Conservation (phyloP, 2,797 vertebrate species). For the Poliocrania exsul region DNA sequence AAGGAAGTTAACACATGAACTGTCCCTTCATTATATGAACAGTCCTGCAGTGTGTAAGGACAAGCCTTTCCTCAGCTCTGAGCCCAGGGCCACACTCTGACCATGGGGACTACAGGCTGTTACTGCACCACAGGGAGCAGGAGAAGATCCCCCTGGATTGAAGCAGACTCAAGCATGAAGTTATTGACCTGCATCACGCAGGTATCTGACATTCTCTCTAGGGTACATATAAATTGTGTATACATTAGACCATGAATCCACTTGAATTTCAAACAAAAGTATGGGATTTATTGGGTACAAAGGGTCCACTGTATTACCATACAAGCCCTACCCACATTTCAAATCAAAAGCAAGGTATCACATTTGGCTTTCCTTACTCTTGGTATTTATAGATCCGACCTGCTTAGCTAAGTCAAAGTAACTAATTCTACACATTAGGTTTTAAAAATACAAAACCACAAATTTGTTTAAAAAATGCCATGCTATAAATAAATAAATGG, state of each 20-base stretch:
- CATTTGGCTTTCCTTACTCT: background rate
- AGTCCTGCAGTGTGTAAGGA: background rate
- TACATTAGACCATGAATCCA: constrained; percentile 29
- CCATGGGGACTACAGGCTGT: background rate
- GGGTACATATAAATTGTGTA: background rate
- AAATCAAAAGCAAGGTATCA: background rate
- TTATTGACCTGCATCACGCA: background rate
- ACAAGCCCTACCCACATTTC: background rate
- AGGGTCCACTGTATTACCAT: background rate
- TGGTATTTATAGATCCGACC: background rate
- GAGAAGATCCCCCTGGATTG: background rate
- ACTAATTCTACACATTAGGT: constrained; percentile 9
- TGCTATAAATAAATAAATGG: constrained; percentile 13
- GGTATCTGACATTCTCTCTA: background rate
- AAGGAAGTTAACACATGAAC: background rate
- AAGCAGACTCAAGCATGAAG: background rate
- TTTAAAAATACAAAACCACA: constrained; percentile 21
- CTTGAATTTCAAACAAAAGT: constrained; percentile 5
- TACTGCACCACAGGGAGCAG: background rate
- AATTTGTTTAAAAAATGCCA: background rate
- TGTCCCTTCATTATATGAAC: background rate
- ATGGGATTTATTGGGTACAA: background rate
- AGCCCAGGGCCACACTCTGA: background rate
- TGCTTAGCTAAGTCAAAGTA: background rate
- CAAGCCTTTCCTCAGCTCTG: background rate